Evolutionary conservation across 2,888 invertebrate genomes (phyloP).

Genomic region (Andrena camellia): DNA sequence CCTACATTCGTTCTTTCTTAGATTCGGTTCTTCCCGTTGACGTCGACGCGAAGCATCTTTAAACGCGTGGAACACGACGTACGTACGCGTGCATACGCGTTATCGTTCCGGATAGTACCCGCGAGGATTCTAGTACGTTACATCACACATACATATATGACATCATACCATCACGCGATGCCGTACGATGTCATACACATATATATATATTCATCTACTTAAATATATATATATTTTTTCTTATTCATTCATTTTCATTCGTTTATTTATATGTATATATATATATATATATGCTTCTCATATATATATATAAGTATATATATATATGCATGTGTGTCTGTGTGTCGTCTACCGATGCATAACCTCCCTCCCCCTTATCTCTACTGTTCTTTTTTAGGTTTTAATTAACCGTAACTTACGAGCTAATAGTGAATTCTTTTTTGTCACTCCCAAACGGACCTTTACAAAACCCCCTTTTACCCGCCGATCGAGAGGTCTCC

Average conservation of each 20-base stretch:
- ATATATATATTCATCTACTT: slow-evolving; percentile 71
- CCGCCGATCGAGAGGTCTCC: slow-evolving; percentile 49
- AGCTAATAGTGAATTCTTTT: slow-evolving; percentile 78
- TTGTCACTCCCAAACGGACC: slow-evolving; percentile 64
- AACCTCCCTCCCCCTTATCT: slow-evolving; percentile 49
- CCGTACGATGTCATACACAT: slow-evolving; percentile 66
- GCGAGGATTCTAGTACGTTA: slow-evolving; percentile 80
- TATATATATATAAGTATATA: slow-evolving; percentile 70
- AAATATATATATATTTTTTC: slow-evolving; percentile 66
- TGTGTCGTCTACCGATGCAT: slow-evolving; percentile 64
- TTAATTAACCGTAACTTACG: slow-evolving; percentile 77
- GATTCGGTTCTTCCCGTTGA: neutral
- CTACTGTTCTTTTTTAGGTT: slow-evolving; percentile 70
- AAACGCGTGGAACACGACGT: slow-evolving; percentile 62
- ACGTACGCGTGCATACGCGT: slow-evolving; percentile 77
- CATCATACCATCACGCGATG: slow-evolving; percentile 52
- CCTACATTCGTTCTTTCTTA: neutral
- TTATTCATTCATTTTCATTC: slow-evolving; percentile 60
- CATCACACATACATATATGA: slow-evolving; percentile 75
- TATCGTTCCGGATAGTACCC: slow-evolving; percentile 72
- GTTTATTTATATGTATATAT: slow-evolving; percentile 62
- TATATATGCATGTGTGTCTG: slow-evolving; percentile 61
- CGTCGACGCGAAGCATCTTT: neutral
- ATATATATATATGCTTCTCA: slow-evolving; percentile 54
- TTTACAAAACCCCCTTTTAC: slow-evolving; percentile 58